Conservation (phyloP, 1,140 invertebrate genomes). For the Scaptodrosophila lebanonensis region DNA sequence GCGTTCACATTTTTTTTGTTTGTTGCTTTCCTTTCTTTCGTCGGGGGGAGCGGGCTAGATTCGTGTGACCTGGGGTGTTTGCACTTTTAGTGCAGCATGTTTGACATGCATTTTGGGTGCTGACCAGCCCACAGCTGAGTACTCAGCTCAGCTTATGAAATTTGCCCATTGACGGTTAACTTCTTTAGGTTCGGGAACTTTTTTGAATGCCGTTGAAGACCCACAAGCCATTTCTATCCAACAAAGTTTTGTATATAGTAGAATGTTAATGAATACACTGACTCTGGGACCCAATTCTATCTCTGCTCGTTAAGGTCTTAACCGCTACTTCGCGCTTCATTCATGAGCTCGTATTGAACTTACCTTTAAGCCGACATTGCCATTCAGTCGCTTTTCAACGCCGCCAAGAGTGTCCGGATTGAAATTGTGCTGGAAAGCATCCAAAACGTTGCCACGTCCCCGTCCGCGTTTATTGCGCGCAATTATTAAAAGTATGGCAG, state of each 20-base stretch:
- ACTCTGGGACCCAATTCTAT: too few species aligned
- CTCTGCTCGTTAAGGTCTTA: too few species aligned
- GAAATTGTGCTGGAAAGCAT: slow-evolving; percentile 76
- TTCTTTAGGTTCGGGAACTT: not conserved
- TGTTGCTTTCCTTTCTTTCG: slow-evolving; percentile 18
- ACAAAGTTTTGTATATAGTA: too few species aligned
- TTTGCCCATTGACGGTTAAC: slow-evolving; percentile 35
- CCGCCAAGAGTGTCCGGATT: slow-evolving; percentile 75
- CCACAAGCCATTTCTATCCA: too few species aligned
- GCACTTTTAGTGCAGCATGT: slow-evolving; percentile 10
- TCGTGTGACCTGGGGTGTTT: not conserved
- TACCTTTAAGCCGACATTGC: slow-evolving; percentile 79
- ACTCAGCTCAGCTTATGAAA: slow-evolving; percentile 24
- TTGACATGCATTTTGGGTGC: slow-evolving; percentile 60
- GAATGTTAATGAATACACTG: too few species aligned
- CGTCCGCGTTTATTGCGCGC: slow-evolving; percentile 83
- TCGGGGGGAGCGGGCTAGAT: too few species aligned
- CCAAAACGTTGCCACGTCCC: slow-evolving; percentile 78
- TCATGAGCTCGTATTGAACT: slow-evolving; percentile 8
- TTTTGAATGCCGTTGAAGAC: too few species aligned
- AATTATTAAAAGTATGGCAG: slow-evolving; percentile 85
- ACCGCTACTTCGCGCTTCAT: too few species aligned
- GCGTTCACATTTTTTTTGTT: slow-evolving; percentile 15
- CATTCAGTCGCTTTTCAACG: slow-evolving; percentile 77
- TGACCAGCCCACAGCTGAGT: slow-evolving; percentile 20